Evolutionary conservation across 2,113 vertebrate species (phyloP).

Genomic region (Ctenomys sociabilis): DNA sequence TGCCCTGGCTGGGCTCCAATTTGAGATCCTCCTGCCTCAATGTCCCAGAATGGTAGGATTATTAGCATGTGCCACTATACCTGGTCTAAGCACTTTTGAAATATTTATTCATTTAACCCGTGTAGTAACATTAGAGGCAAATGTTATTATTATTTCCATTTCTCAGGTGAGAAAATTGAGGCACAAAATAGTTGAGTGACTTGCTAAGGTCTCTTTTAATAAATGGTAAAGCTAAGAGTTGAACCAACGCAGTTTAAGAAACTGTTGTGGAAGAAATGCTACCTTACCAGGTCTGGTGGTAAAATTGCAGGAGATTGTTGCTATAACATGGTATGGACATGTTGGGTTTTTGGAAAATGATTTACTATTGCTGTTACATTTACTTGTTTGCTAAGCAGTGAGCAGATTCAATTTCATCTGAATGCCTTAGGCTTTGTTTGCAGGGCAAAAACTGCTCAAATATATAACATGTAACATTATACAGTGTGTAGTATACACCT

Average conservation of each 20-base stretch:
- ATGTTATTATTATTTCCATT: neutral
- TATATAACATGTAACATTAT: neutral
- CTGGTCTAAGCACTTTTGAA: slow-evolving; percentile 28
- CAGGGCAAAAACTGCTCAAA: neutral
- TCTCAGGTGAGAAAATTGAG: neutral
- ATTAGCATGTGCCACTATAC: neutral
- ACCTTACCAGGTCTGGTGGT: neutral
- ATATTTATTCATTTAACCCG: neutral
- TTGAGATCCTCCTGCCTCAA: neutral
- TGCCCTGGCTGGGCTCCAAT: neutral
- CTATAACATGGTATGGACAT: neutral
- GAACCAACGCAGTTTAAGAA: neutral
- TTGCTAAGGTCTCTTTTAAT: neutral
- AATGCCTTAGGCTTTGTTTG: neutral
- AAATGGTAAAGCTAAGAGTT: neutral
- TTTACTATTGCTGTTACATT: neutral
- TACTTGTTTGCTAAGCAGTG: neutral
- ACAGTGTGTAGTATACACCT: neutral
- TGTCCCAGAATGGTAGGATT: neutral
- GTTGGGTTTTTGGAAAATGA: slow-evolving; percentile 25
- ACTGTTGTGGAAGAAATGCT: neutral
- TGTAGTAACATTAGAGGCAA: neutral
- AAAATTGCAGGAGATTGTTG: neutral
- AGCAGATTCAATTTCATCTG: neutral
- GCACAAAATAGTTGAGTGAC: neutral